phyloP scores from a whole-genome alignment of 2,113 vertebrate species.

The Phalacrocorax carbo region DNA sequence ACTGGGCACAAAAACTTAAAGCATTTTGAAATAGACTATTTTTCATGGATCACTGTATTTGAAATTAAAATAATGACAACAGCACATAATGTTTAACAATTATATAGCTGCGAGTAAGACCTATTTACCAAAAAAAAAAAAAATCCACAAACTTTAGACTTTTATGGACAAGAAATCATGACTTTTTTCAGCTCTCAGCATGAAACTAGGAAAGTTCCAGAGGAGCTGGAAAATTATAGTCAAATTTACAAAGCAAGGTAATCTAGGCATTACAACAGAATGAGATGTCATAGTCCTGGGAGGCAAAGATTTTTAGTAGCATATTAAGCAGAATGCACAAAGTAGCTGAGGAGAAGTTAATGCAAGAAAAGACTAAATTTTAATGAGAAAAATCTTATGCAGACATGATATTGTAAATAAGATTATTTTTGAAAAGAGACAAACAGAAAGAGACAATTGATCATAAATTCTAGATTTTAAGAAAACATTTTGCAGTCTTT shows the following conservation, averaged over 20 bases:
- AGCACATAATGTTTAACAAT: background rate
- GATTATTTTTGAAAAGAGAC: background rate
- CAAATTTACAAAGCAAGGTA: background rate
- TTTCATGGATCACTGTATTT: background rate
- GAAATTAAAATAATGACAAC: background rate
- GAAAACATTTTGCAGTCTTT: background rate
- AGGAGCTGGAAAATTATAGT: background rate
- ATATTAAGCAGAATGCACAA: background rate
- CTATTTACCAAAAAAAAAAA: background rate
- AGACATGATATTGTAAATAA: background rate
- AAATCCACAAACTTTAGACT: background rate
- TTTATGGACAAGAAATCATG: background rate
- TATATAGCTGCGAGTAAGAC: background rate
- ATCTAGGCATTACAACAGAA: background rate
- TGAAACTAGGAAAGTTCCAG: background rate
- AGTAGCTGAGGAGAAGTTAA: background rate
- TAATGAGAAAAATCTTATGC: background rate
- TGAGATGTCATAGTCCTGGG: background rate
- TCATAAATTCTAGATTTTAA: background rate
- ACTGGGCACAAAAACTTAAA: background rate
- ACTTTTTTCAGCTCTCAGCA: background rate
- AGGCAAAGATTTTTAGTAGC: fast-evolving
- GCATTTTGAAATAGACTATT: background rate
- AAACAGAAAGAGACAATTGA: background rate
- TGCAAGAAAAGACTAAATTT: background rate